Conservation (phyloP, 2,113 vertebrate genomes). For the Semnopithecus entellus region DNA sequence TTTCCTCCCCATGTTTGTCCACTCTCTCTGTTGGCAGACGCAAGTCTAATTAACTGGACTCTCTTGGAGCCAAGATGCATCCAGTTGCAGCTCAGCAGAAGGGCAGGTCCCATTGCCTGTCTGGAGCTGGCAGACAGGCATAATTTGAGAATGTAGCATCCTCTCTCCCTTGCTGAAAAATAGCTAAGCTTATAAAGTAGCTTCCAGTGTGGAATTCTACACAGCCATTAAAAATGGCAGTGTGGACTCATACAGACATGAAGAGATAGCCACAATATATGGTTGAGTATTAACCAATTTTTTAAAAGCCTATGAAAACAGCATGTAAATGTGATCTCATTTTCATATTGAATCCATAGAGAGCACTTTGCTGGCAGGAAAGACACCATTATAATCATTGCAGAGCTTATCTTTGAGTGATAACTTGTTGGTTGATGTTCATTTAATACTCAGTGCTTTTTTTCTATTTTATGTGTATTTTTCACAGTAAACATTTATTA, state of each 20-base stretch:
- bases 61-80: not conserved
- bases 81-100: not conserved
- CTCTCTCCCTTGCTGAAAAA: not conserved
- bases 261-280: not conserved
- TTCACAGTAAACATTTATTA: not conserved
- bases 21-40: not conserved
- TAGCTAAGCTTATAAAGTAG: not conserved
- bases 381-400: not conserved
- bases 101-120: too few species aligned
- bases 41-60: constrained; percentile 13
- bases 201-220: too few species aligned
- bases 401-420: not conserved
- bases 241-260: not conserved
- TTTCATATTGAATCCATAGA: not conserved
- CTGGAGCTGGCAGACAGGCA: not conserved
- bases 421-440: not conserved
- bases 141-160: not conserved
- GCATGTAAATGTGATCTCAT: not conserved
- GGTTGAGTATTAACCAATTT: not conserved
- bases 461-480: not conserved
- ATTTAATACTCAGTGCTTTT: not conserved
- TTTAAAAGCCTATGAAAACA: not conserved
- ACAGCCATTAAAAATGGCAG: too few species aligned
- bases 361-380: not conserved
- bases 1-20: not conserved